These are phyloP conservation scores for Cheilosia urbana DNA, from an alignment of 2,888 invertebrate species.

Conservation along the genomic window DNA sequence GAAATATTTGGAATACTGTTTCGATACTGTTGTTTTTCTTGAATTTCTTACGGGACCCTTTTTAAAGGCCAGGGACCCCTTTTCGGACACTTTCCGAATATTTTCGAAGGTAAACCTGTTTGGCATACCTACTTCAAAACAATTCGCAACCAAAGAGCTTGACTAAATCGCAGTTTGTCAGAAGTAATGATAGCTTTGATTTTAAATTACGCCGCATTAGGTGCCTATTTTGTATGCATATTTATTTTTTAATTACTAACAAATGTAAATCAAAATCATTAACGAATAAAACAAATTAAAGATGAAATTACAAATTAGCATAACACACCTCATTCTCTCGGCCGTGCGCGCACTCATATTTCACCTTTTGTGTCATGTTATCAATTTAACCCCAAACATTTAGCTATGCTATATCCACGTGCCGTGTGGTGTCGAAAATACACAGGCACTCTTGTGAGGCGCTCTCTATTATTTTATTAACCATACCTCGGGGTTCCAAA, in stretches of 20 bases:
- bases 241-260: background rate
- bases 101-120: too few species aligned
- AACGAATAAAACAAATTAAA: background rate
- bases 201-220: too few species aligned
- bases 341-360: background rate
- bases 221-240: background rate
- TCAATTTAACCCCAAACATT: constrained; percentile 54
- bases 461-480: constrained; percentile 39
- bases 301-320: constrained; percentile 15
- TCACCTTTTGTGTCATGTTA: constrained; percentile 45
- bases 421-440: constrained; percentile 23
- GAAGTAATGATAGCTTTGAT: too few species aligned
- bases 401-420: constrained; percentile 58
- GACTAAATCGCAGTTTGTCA: too few species aligned
- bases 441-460: background rate
- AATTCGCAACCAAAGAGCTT: too few species aligned
- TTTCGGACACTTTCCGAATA: too few species aligned
- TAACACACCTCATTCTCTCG: constrained; percentile 23
- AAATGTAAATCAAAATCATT: background rate
- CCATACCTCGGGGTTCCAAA: constrained; percentile 21
- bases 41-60: too few species aligned
- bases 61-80: too few species aligned
- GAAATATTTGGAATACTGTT: too few species aligned
- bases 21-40: too few species aligned
- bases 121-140: too few species aligned